phyloP scores from a whole-genome alignment of 2,888 invertebrate species.

The Sabellastarte sp. region DNA sequence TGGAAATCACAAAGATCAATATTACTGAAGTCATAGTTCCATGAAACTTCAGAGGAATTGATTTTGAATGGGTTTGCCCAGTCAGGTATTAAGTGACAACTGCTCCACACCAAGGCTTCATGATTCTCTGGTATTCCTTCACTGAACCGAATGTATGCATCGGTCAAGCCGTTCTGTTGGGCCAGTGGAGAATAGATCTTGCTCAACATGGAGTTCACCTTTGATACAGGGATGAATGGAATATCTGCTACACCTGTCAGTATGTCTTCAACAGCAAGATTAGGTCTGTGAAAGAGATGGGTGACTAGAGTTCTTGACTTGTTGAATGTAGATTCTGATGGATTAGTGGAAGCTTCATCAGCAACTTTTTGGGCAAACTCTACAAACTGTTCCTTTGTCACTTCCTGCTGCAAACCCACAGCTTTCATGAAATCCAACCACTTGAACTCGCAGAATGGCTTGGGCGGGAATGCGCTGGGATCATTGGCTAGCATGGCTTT shows the following conservation, averaged over 20 bases:
- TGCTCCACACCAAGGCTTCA: slow-evolving; percentile 30
- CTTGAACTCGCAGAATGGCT: slow-evolving; percentile 27
- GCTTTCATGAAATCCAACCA: slow-evolving; percentile 32
- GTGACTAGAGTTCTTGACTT: slow-evolving; percentile 28
- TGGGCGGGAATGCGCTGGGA: slow-evolving; percentile 26
- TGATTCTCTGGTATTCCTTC: slow-evolving; percentile 30
- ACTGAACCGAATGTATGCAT: slow-evolving; percentile 28
- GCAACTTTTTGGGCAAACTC: slow-evolving; percentile 29
- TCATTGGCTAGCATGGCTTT: slow-evolving; percentile 24
- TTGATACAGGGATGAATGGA: slow-evolving; percentile 30
- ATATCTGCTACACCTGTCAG: slow-evolving; percentile 24
- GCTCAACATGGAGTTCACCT: slow-evolving; percentile 18
- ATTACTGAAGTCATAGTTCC: slow-evolving; percentile 6
- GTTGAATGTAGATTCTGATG: slow-evolving; percentile 23
- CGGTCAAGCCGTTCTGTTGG: not conserved
- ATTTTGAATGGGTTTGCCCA: slow-evolving; percentile 35
- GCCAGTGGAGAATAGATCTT: slow-evolving; percentile 23
- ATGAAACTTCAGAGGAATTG: slow-evolving; percentile 19
- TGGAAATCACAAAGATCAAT: slow-evolving; percentile 4
- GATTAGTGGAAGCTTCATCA: slow-evolving; percentile 17
- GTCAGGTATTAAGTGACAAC: slow-evolving; percentile 27
- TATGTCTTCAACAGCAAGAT: slow-evolving; percentile 15
- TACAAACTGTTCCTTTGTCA: slow-evolving; percentile 23
- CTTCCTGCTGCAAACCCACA: slow-evolving; percentile 26
- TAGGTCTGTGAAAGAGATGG: slow-evolving; percentile 27